Conservation (phyloP, 2,113 vertebrate genomes). For the Lonchura striata region DNA sequence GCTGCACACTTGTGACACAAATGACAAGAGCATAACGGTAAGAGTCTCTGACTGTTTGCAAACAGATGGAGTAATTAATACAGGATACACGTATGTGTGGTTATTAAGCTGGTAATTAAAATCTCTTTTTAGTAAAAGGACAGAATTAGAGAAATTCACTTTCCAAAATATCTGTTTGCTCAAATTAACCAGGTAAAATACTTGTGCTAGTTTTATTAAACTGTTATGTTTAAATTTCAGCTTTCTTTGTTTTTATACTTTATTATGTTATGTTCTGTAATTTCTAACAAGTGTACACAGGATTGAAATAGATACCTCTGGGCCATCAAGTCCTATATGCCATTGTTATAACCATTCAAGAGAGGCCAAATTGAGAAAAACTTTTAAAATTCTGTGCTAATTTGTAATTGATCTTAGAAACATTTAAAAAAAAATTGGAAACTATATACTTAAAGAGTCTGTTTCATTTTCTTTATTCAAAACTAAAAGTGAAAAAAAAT, state of each 20-base stretch:
- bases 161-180: not conserved
- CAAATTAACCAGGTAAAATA: not conserved
- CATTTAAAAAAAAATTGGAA: not conserved
- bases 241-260: not conserved
- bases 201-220: not conserved
- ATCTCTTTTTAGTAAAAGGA: not conserved
- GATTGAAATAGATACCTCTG: not conserved
- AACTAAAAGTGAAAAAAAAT: not conserved
- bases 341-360: not conserved
- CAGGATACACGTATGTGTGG: not conserved
- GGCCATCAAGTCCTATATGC: not conserved
- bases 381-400: not conserved
- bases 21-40: constrained; percentile 86
- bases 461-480: not conserved
- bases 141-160: not conserved
- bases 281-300: not conserved
- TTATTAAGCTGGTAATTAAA: not conserved
- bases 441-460: not conserved
- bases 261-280: not conserved
- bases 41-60: not conserved
- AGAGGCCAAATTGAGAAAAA: not conserved
- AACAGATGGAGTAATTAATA: not conserved
- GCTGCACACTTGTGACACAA: constrained; percentile 81
- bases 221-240: not conserved
- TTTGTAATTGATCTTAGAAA: not conserved